A percentile compares a stretch with the other conserved stretches of the same genome.
Conservation (phyloP, 2,113 vertebrate species). For the Hemiprocne comata region DNA sequence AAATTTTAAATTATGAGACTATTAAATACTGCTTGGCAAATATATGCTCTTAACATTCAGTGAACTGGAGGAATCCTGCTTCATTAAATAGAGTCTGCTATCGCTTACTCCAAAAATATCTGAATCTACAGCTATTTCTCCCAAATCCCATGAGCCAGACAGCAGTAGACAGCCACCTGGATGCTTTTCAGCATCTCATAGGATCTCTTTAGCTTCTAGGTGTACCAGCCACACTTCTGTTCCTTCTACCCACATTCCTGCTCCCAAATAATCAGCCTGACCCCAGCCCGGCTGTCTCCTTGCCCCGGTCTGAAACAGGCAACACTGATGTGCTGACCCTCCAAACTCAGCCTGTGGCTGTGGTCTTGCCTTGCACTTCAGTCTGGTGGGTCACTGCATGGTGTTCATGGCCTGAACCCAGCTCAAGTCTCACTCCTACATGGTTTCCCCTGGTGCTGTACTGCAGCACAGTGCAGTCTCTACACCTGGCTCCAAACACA, state of each 20-base stretch:
- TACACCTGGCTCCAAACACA: not conserved
- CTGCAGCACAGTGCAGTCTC: not conserved
- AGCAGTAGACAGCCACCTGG: not conserved
- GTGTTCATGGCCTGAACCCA: not conserved
- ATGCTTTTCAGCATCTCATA: not conserved
- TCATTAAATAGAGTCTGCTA: not conserved
- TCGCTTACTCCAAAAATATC: conserved; percentile 18
- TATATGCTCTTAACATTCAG: not conserved
- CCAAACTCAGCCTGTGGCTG: rapidly evolving
- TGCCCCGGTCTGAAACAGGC: not conserved
- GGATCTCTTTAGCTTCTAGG: not conserved
- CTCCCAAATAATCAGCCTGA: not conserved
- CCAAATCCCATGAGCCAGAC: not conserved
- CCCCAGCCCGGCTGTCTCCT: not conserved
- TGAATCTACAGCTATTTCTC: not conserved
- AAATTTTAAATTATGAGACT: not conserved
- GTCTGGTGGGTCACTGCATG: not conserved
- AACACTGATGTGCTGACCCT: not conserved
- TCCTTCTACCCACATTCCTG: not conserved
- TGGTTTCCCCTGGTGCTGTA: not conserved
- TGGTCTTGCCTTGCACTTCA: not conserved
- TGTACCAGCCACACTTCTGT: not conserved
- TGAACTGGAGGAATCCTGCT: conserved; percentile 12
- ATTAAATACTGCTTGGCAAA: conserved; percentile 7
- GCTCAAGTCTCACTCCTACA: not conserved